Evolutionary conservation across 1,140 invertebrate species (phyloP), one percentile per base, ranked within the genome.

Genomic region (Kradibia gibbosae): DNA sequence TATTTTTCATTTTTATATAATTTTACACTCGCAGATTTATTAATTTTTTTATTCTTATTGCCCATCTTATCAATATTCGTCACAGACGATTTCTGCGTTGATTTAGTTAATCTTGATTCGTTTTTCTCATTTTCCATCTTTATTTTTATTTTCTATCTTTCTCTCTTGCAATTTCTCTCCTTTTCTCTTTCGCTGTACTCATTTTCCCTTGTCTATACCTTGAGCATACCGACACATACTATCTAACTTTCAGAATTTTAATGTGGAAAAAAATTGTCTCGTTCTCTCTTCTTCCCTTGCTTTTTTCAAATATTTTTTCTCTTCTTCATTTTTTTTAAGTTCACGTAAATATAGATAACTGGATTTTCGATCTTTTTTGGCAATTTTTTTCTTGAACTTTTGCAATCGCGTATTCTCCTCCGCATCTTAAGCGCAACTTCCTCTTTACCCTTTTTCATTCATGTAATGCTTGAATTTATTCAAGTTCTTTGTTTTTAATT

Each of bases 311-410:
- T 45, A 3, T 42, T 70, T 78, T 78, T 65, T 71, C 42, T 71
- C n/a, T 71, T 55, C 34, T 70, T 78, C 77, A 71, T 78, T 78
- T 55, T 55, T 17, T 67, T 48, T 17, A 55, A 36, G 31, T 60
- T 13, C 73, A 28, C 36, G 0, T n/a, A 36, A 28, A 71, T 53
- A 48, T 45, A 42, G 62, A 78, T 39, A 78, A 71, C 50, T 78
- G 50, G 71, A 78, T 78, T 70, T 78, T 78, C 76, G 53, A 15
- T 70, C 28, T 78, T 53, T 17, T n/a, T 31, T 53, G 10, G 28
- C 39, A 15, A 45, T 34, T 62, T 78, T 78, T 78, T 70, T 70
- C 48, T 78, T n/a, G 22, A 5, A 3, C 28, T 67, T 22, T 67
- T 28, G 20, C 45, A 74, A 55, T 78, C 28, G 25, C 13, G 8